Percentiles rank a stretch among this genome's conserved stretches.
Evolutionary conservation across 2,797 vertebrate species (phyloP).

Genomic region (Alcedo quadribrachys): DNA sequence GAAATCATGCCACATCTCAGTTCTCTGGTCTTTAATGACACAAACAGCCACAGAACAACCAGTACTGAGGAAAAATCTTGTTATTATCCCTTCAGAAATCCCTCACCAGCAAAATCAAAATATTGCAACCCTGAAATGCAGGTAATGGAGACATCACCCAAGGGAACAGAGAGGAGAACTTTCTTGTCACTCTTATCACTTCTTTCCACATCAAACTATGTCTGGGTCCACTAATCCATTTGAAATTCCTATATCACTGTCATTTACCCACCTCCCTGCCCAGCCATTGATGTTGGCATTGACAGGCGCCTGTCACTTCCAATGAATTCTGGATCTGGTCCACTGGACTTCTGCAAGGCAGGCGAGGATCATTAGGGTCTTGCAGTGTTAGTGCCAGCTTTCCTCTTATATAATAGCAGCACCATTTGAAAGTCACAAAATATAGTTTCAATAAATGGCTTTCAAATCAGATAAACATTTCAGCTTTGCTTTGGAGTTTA

Average conservation of each 20-base stretch:
- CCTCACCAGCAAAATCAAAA: neutral
- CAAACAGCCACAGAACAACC: neutral
- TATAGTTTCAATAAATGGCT: constrained; percentile 56
- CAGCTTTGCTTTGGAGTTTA: constrained; percentile 18
- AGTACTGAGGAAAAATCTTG: neutral
- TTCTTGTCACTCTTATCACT: constrained; percentile 31
- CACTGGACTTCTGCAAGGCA: constrained; percentile 17
- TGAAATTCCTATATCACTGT: constrained; percentile 30
- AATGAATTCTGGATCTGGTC: constrained; percentile 42
- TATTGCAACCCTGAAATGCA: neutral
- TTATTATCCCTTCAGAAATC: neutral
- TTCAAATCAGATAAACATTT: constrained; percentile 49
- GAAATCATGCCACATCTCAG: neutral
- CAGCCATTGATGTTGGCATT: constrained; percentile 29
- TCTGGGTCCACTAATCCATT: constrained; percentile 36
- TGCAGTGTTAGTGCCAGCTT: constrained; percentile 31
- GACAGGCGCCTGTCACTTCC: constrained; percentile 49
- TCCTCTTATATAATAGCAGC: constrained; percentile 25
- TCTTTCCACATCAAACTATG: neutral
- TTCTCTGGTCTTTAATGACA: neutral
- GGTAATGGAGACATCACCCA: neutral
- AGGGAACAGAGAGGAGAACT: neutral
- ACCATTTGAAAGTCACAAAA: constrained; percentile 44
- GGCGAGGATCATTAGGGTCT: constrained; percentile 24
- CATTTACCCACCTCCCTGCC: constrained; percentile 29